Conservation (phyloP, 2,113 vertebrate species). For the Turnix velox region DNA sequence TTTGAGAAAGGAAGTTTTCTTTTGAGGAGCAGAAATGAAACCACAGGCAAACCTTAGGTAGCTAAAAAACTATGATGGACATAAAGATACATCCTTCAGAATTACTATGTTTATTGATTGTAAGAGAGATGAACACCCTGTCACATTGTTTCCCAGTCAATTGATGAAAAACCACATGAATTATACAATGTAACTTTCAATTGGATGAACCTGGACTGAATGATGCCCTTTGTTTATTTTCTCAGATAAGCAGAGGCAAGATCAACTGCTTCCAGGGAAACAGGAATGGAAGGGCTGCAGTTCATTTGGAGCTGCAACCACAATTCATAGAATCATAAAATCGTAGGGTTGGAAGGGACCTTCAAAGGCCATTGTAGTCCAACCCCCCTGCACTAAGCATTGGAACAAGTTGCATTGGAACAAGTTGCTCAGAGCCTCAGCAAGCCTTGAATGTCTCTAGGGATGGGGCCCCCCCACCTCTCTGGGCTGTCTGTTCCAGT, state of each 20-base stretch:
- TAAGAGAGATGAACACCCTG: not conserved
- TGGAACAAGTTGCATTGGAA: no score
- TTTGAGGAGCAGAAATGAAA: not conserved
- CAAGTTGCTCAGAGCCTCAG: no score
- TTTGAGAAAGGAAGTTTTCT: not conserved
- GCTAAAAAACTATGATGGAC: not conserved
- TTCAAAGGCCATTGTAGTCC: no score
- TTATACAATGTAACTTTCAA: not conserved
- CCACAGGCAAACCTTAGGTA: not conserved
- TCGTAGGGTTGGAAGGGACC: no score
- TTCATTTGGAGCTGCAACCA: not conserved
- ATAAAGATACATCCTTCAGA: not conserved
- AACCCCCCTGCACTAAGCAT: no score
- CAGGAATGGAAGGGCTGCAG: not conserved
- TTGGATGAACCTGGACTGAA: not conserved
- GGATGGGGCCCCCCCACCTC: no score
- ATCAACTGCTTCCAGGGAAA: not conserved
- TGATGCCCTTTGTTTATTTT: not conserved
- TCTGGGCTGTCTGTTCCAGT: no score
- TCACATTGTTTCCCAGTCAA: not conserved
- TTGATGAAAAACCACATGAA: not conserved
- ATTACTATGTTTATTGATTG: not conserved
- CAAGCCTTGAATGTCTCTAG: no score
- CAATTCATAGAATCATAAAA: no score
- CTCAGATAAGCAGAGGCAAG: not conserved